These are phyloP conservation scores for Alitta virens DNA, from an alignment of 2,888 invertebrate genomes.

Conservation along the genomic window DNA sequence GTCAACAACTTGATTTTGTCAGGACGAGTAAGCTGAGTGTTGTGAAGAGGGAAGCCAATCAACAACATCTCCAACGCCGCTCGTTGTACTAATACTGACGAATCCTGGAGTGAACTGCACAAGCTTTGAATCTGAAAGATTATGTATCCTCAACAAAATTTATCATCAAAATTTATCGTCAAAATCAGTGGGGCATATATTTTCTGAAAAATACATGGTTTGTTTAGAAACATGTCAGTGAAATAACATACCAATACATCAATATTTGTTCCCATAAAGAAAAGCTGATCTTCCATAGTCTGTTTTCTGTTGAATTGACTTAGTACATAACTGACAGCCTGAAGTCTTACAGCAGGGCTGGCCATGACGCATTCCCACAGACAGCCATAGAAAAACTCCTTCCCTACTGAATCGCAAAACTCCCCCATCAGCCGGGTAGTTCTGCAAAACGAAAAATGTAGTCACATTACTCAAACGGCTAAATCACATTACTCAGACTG, in stretches of 20 bases:
- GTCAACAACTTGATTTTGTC: constrained; percentile 65
- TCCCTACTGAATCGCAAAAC: constrained; percentile 75
- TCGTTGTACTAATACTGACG: constrained; percentile 78
- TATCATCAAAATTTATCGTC: no score
- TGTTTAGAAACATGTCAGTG: no score
- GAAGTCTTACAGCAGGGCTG: constrained; percentile 76
- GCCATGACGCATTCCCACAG: constrained; percentile 84
- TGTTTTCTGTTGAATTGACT: constrained; percentile 77
- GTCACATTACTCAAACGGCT: no score
- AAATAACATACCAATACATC: constrained; percentile 76
- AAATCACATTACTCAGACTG: no score
- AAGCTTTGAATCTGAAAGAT: constrained; percentile 73
- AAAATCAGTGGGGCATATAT: no score
- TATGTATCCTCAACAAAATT: no score
- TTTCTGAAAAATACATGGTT: no score
- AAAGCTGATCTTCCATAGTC: constrained; percentile 77
- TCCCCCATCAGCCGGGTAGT: constrained; percentile 63
- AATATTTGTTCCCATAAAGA: constrained; percentile 79
- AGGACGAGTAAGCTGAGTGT: constrained; percentile 64
- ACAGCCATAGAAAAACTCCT: constrained; percentile 79
- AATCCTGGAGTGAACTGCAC: constrained; percentile 77
- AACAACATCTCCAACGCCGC: constrained; percentile 79
- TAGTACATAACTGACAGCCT: constrained; percentile 77
- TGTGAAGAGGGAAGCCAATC: constrained; percentile 81
- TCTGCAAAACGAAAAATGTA: constrained; percentile 15